Conservation (phyloP, 53 echinoderm and acorn worm species). For the Arbacia lixula region DNA sequence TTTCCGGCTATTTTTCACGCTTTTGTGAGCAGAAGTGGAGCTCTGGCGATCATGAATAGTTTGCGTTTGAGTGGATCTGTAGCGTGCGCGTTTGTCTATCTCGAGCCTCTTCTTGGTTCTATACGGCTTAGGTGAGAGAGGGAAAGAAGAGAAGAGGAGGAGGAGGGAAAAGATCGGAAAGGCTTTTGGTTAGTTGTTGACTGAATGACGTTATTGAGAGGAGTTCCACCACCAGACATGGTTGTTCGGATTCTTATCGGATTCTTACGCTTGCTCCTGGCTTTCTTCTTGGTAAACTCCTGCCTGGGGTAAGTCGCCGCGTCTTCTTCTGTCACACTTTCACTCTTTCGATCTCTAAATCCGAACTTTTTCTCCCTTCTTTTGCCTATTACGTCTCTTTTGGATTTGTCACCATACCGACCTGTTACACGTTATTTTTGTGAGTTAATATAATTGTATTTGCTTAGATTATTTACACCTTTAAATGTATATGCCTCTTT, state of each 20-base stretch:
- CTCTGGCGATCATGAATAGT: constrained; percentile 11
- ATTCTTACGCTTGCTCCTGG: constrained; percentile 50
- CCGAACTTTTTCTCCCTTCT: too few relatives aligned
- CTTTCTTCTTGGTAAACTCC: constrained; percentile 38
- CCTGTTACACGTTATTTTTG: too few relatives aligned
- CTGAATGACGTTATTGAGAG: background rate
- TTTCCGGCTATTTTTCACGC: constrained; percentile 9
- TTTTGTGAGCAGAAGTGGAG: constrained; percentile 1
- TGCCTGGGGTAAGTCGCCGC: constrained; percentile 50
- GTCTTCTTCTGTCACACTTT: background rate
- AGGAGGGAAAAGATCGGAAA: background rate
- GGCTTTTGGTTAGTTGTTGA: constrained; percentile 21
- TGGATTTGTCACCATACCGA: too few relatives aligned
- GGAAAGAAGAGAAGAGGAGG: background rate
- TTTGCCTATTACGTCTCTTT: too few relatives aligned
- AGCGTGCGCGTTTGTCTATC: background rate
- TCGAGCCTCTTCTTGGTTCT: constrained; percentile 8
- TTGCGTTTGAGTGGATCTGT: background rate
- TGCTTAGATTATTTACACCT: too few relatives aligned
- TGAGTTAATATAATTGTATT: too few relatives aligned
- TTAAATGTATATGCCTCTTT: too few relatives aligned
- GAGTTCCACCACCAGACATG: constrained; percentile 37
- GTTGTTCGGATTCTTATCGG: constrained; percentile 49
- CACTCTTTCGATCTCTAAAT: too few relatives aligned
- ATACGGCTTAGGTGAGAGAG: background rate